phyloP scores from a whole-genome alignment of 1,140 invertebrate species.

The Diachasmimorpha longicaudata region DNA sequence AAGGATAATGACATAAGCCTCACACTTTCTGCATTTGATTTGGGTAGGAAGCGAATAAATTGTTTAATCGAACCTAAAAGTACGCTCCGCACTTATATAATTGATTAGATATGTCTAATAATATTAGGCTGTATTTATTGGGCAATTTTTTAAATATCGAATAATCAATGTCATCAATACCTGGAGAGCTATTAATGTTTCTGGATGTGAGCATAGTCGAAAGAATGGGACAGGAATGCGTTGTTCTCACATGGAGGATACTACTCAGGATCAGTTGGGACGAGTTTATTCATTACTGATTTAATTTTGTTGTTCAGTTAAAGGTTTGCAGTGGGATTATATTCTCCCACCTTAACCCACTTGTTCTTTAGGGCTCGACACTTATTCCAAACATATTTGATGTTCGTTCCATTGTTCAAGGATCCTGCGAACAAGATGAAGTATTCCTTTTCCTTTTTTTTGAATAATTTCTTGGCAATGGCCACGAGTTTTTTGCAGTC shows the following conservation, averaged over 20 bases:
- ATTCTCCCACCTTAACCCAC: not conserved
- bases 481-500: slow-evolving; percentile 21
- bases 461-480: slow-evolving; percentile 26
- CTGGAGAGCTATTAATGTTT: not conserved
- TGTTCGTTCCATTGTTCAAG: not conserved
- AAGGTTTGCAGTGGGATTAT: not conserved
- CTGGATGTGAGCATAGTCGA: not conserved
- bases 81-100: not conserved
- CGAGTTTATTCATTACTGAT: not conserved
- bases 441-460: slow-evolving; percentile 15
- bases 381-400: slow-evolving; percentile 7
- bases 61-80: not conserved
- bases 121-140: not conserved
- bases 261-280: not conserved
- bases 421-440: slow-evolving; percentile 1
- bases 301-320: not conserved
- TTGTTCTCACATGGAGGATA: not conserved
- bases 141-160: not conserved
- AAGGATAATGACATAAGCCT: not conserved
- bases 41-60: not conserved
- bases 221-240: not conserved
- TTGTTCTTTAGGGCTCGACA: slow-evolving; percentile 16
- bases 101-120: slow-evolving; percentile 24
- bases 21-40: not conserved
- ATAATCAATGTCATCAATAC: slow-evolving; percentile 12